phyloP scores from a whole-genome alignment of 2,888 invertebrate genomes.

The Morpho deidamia region DNA sequence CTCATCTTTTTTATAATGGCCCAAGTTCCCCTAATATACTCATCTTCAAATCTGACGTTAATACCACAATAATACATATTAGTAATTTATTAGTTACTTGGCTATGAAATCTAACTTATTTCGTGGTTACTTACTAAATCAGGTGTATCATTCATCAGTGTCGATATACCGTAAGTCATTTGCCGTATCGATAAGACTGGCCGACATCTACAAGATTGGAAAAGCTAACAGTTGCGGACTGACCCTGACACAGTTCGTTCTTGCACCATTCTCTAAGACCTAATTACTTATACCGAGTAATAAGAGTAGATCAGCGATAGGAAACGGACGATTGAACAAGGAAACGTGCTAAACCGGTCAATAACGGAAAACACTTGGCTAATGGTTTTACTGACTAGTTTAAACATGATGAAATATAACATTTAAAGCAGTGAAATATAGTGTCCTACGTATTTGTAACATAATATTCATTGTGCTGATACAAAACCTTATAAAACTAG shows the following conservation, averaged over 20 bases:
- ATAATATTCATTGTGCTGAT: not conserved
- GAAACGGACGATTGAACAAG: conserved; percentile 46
- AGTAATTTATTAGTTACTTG: too few relatives aligned
- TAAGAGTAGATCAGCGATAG: conserved; percentile 49
- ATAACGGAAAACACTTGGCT: conserved; percentile 33
- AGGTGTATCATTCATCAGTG: not conserved
- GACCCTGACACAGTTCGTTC: conserved; percentile 62
- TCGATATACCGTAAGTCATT: conserved; percentile 8
- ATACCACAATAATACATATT: too few relatives aligned
- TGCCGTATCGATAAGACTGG: conserved; percentile 13
- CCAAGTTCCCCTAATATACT: too few relatives aligned
- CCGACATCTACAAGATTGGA: conserved; percentile 23
- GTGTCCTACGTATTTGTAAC: not conserved
- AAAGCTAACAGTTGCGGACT: conserved; percentile 27
- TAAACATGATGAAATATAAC: conserved; percentile 3
- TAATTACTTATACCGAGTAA: conserved; percentile 42
- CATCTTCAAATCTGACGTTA: too few relatives aligned
- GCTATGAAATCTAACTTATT: too few relatives aligned
- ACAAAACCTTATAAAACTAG: too few relatives aligned
- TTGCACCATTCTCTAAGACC: conserved; percentile 53
- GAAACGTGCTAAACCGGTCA: conserved; percentile 43
- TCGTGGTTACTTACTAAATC: too few relatives aligned
- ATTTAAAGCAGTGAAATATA: not conserved
- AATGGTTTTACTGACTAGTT: not conserved
- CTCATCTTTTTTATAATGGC: too few relatives aligned